Base-by-base conservation (phyloP, 2,797 vertebrate genomes). In the Pterois miles region DNA sequence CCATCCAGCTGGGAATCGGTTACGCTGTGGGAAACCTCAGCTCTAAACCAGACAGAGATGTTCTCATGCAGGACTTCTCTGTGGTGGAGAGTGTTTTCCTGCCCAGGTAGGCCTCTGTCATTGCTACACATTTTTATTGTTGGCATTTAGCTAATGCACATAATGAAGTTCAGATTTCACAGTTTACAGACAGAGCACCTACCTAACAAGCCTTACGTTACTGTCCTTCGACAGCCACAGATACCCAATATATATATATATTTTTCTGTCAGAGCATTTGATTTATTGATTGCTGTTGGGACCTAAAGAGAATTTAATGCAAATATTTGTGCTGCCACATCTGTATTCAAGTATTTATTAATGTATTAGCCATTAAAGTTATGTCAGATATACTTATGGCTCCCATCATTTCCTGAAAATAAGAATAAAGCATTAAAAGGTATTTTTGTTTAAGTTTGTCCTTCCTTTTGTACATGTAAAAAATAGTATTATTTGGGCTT, bases 1-100 rank as follows among this genome's bases (percentile, higher is more conserved):
- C 97, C 90, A 99, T 99, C 85, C 98, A 99, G 88, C 92, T 99
- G 89, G 97, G 97, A 78, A 98, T 99, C 69, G 96, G 97, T 34
- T 99, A 98, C 72, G 97, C 97, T 0, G 98, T 99, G 71, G 98
- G 98, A 70, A 99, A 97, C 86, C 96, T 97, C 75, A 98, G 96
- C 78, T 99, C 98, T 66, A 99, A 98, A 89, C 96, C 98, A 0
- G 98, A 98, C 90, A 92, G 98, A 91, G 98, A 99, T 93, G 98
- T 99, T 66, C 97, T 99, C 80, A 99, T 99, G 97, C 98, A 99
- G 92, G 98, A 99, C 83, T 99, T 99, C 89, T 99, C 98, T 18
- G 95, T 98, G 83, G 97, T 99, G 74, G 98, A 99, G 90, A 98
- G 96, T 31, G 96, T 97, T 40, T 98, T 97, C 91, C 92, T 99